Evolutionary conservation across 2,797 vertebrate genomes (phyloP).

Genomic region (Catamblyrhynchus diadema): DNA sequence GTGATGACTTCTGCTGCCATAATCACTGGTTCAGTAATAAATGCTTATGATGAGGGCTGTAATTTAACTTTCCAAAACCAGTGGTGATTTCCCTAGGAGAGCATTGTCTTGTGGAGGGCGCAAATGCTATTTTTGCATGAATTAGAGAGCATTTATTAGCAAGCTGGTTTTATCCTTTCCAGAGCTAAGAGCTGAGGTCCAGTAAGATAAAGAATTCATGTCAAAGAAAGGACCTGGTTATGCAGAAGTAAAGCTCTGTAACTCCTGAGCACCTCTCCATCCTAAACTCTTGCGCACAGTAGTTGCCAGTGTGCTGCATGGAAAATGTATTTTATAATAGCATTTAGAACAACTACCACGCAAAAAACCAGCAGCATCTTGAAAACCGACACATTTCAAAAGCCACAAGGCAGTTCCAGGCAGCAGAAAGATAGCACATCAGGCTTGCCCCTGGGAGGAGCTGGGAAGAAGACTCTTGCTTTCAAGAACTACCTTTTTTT

Average conservation of each 20-base stretch:
- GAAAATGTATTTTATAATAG: neutral
- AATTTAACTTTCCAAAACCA: conserved; percentile 11
- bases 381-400: neutral
- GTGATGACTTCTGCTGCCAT: neutral
- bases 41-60: neutral
- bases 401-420: neutral
- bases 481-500: neutral
- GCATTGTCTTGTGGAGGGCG: neutral
- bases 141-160: neutral
- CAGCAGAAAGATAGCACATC: neutral
- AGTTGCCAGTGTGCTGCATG: neutral
- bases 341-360: neutral
- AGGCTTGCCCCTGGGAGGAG: neutral
- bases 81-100: neutral
- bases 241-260: neutral
- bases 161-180: neutral
- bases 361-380: neutral
- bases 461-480: neutral
- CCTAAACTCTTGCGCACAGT: fast-evolving
- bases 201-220: neutral
- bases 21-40: neutral
- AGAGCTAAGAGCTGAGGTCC: neutral
- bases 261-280: neutral
- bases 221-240: neutral
- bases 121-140: neutral